Evolutionary conservation across 1,140 invertebrate genomes (phyloP).

Genomic region (Sinella curviseta): DNA sequence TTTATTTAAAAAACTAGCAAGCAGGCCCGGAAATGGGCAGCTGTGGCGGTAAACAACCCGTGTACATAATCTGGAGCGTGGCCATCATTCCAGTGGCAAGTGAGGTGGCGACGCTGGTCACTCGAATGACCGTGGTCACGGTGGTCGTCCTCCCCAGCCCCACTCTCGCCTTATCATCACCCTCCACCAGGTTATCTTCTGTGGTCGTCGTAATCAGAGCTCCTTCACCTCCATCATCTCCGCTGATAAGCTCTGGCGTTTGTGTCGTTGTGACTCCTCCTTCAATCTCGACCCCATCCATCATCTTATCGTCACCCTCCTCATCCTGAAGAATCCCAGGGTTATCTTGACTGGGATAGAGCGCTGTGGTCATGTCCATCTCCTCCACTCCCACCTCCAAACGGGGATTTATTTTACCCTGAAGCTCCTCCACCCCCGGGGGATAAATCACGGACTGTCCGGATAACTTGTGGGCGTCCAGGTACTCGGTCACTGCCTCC

Average conservation of each 20-base stretch:
- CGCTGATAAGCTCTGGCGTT: neutral
- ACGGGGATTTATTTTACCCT: neutral
- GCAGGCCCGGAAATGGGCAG: neutral
- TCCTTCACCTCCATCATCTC: no score
- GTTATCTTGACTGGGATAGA: no score
- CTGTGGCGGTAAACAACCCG: conserved; percentile 9
- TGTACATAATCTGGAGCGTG: conserved; percentile 9
- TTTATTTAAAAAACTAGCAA: no score
- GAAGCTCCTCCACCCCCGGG: neutral
- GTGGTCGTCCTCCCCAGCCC: conserved; percentile 2
- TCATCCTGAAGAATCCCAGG: neutral
- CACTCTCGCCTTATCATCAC: conserved; percentile 63
- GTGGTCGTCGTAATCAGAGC: conserved; percentile 63
- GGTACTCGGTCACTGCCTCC: neutral
- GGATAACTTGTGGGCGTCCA: neutral
- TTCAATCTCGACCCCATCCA: no score
- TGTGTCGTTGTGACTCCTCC: no score
- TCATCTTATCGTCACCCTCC: no score
- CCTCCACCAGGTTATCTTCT: conserved; percentile 71
- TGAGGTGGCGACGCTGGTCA: conserved; percentile 13
- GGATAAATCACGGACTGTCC: neutral
- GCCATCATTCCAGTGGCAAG: neutral
- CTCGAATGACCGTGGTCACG: neutral
- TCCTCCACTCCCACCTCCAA: neutral
- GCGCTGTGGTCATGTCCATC: neutral